These are phyloP conservation scores for Acanthopleura granulata DNA, from an alignment of 2,888 invertebrate species.

Conservation along the genomic window DNA sequence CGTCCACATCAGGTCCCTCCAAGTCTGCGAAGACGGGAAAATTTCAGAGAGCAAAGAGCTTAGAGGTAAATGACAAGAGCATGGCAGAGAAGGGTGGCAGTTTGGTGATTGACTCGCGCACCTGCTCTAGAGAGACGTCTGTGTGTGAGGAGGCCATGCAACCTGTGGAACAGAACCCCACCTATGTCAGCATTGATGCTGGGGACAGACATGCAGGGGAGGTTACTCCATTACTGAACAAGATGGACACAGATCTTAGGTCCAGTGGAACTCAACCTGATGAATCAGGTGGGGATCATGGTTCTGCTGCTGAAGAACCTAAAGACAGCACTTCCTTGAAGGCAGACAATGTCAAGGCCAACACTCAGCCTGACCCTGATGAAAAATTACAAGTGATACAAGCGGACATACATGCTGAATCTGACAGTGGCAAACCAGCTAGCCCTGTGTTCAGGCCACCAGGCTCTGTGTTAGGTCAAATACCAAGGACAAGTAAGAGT, in stretches of 20 bases:
- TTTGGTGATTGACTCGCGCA: no score
- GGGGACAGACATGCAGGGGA: not conserved
- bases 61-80: not conserved
- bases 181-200: not conserved
- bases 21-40: not conserved
- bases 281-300: no score
- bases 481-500: no score
- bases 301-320: no score
- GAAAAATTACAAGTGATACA: not conserved
- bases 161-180: constrained; percentile 1
- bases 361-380: no score
- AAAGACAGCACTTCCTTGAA: no score
- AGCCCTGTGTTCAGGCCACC: not conserved
- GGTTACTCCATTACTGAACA: not conserved
- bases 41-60: not conserved
- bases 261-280: no score
- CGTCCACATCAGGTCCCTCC: not conserved
- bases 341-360: no score
- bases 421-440: not conserved
- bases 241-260: no score
- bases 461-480: no score
- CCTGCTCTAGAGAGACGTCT: no score
- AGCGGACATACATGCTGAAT: not conserved
- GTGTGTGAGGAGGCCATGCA: not conserved
- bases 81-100: no score